These are phyloP conservation scores for Tiliacea citrago DNA, from an alignment of 2,888 invertebrate species.

Conservation along the genomic window DNA sequence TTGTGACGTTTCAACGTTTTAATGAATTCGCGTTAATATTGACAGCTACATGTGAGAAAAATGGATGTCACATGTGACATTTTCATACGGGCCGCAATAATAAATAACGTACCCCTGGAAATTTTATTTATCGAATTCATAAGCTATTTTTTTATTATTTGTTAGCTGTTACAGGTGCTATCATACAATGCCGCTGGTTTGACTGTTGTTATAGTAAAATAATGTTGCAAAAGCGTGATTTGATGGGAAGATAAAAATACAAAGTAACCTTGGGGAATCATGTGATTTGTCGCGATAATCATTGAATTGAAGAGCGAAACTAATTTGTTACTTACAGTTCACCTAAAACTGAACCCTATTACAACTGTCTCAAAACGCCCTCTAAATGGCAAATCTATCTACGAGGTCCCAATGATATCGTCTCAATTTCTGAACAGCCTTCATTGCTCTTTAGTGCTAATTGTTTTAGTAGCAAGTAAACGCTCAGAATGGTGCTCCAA, in stretches of 20 bases:
- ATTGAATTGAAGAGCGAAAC: background rate
- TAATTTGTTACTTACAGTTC: background rate
- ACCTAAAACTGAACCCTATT: background rate
- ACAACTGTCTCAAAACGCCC: constrained; percentile 3
- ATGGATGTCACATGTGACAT: background rate
- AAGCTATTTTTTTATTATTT: too few species aligned
- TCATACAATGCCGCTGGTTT: background rate
- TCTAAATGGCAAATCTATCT: constrained; percentile 26
- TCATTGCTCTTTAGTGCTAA: constrained; percentile 63
- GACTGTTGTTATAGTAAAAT: background rate
- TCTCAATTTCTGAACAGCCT: constrained; percentile 57
- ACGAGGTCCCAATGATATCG: constrained; percentile 41
- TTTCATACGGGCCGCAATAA: background rate
- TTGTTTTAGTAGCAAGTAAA: constrained; percentile 73
- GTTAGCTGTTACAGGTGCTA: too few species aligned
- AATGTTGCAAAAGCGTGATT: background rate
- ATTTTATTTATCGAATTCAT: too few species aligned
- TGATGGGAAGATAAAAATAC: background rate
- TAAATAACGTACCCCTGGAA: background rate
- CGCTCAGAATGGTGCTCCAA: constrained; percentile 63
- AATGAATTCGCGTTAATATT: background rate
- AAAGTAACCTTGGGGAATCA: background rate
- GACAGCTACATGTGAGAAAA: background rate
- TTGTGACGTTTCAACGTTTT: background rate
- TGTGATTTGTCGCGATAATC: background rate